Conservation (phyloP, 2,888 invertebrate genomes). For the Danaus chrysippus region DNA sequence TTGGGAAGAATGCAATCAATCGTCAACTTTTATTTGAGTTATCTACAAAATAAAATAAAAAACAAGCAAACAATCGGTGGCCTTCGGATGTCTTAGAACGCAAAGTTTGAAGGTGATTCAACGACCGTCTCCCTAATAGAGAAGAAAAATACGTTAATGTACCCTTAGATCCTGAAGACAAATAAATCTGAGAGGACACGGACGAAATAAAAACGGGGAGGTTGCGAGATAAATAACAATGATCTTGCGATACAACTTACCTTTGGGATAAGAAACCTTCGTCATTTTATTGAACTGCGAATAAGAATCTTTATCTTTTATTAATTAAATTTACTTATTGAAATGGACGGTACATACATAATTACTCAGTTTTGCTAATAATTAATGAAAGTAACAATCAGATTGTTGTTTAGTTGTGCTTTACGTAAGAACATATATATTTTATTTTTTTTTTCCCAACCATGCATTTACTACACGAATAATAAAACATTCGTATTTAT, state of each 20-base stretch:
- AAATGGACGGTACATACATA: not conserved
- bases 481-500: not conserved
- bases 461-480: too few relatives aligned
- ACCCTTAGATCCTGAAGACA: slow-evolving; percentile 76
- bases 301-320: slow-evolving; percentile 9
- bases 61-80: slow-evolving; percentile 64
- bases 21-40: slow-evolving; percentile 77
- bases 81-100: slow-evolving; percentile 59
- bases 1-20: slow-evolving; percentile 71
- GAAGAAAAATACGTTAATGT: slow-evolving; percentile 79
- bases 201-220: slow-evolving; percentile 72
- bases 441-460: too few relatives aligned
- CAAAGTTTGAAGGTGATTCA: slow-evolving; percentile 74
- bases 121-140: slow-evolving; percentile 74
- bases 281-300: slow-evolving; percentile 13
- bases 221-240: slow-evolving; percentile 73
- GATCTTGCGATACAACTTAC: slow-evolving; percentile 57
- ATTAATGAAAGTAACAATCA: too few relatives aligned
- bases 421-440: too few relatives aligned
- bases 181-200: slow-evolving; percentile 73
- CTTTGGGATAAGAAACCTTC: slow-evolving; percentile 25
- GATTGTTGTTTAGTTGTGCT: too few relatives aligned
- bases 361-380: too few relatives aligned
- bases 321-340: not conserved
- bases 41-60: slow-evolving; percentile 66